A percentile compares a stretch with the other conserved stretches of the same genome.
Evolutionary conservation across 1,140 invertebrate genomes (phyloP).

Genomic region (Drosophila miranda): DNA sequence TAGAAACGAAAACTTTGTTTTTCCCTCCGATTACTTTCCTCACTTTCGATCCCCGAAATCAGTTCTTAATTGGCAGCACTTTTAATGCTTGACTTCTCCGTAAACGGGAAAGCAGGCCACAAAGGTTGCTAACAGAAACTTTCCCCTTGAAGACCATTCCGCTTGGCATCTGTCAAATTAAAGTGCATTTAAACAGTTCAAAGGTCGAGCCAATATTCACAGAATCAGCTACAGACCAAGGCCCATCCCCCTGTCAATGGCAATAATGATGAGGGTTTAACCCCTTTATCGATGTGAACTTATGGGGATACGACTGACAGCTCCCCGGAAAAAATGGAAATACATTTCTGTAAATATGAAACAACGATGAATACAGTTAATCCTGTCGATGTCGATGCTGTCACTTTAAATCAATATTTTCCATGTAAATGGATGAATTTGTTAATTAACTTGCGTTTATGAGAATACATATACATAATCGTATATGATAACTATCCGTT

Average conservation of each 20-base stretch:
- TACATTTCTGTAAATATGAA: too few relatives aligned
- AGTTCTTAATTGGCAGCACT: conserved; percentile 34
- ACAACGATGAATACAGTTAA: conserved; percentile 18
- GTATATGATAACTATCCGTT: conserved; percentile 8
- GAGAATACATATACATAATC: conserved; percentile 3
- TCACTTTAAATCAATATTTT: too few relatives aligned
- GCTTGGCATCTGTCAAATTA: conserved; percentile 30
- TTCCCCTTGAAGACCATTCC: not conserved
- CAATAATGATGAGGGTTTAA: conserved; percentile 30
- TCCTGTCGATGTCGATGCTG: conserved; percentile 25
- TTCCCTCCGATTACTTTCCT: not conserved
- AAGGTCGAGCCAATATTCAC: conserved; percentile 3
- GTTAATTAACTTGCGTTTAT: conserved; percentile 50
- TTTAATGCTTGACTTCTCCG: conserved; percentile 50
- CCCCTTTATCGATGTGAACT: conserved; percentile 30
- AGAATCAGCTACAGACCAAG: conserved; percentile 9
- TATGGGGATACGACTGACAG: not conserved
- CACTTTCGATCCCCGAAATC: too few relatives aligned
- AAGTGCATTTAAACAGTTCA: conserved; percentile 32
- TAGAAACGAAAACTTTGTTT: conserved; percentile 49
- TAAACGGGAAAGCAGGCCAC: conserved; percentile 1
- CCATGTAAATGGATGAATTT: conserved; percentile 3
- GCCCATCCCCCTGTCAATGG: conserved; percentile 23
- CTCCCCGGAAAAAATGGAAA: too few relatives aligned
- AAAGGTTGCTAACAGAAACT: conserved; percentile 41